Evolutionary conservation across 1,140 invertebrate species (phyloP).

Genomic region (Brachionus paranguensis): DNA sequence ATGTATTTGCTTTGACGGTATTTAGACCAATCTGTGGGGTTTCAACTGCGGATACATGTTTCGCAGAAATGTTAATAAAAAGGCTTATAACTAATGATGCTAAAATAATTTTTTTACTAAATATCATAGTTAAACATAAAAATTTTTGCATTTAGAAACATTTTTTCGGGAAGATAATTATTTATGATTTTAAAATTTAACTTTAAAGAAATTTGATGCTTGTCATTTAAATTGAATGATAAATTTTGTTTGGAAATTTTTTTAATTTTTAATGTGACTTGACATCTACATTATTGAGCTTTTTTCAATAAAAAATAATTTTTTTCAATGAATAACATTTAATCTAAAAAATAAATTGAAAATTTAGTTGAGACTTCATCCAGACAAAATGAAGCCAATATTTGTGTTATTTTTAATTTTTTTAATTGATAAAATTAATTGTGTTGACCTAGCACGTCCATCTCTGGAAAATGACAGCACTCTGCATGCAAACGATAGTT

Average conservation of each 20-base stretch:
- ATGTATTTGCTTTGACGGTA: neutral
- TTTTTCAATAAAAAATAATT: too few relatives aligned
- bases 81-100: neutral
- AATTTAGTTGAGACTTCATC: neutral
- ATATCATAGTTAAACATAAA: neutral
- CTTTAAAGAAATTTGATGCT: neutral
- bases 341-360: too few relatives aligned
- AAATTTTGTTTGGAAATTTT: neutral
- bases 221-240: neutral
- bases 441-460: neutral
- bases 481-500: neutral
- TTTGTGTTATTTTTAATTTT: neutral
- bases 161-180: neutral
- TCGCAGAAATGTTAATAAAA: neutral
- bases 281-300: neutral
- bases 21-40: neutral
- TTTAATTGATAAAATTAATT: neutral
- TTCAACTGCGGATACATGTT: neutral
- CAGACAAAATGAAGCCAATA: neutral
- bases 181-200: neutral
- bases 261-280: neutral
- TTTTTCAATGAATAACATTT: too few relatives aligned
- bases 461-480: neutral
- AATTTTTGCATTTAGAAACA: neutral
- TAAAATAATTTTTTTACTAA: neutral